These are phyloP conservation scores for Eupristina koningsbergeri DNA, from an alignment of 1,140 invertebrate genomes.

Conservation along the genomic window DNA sequence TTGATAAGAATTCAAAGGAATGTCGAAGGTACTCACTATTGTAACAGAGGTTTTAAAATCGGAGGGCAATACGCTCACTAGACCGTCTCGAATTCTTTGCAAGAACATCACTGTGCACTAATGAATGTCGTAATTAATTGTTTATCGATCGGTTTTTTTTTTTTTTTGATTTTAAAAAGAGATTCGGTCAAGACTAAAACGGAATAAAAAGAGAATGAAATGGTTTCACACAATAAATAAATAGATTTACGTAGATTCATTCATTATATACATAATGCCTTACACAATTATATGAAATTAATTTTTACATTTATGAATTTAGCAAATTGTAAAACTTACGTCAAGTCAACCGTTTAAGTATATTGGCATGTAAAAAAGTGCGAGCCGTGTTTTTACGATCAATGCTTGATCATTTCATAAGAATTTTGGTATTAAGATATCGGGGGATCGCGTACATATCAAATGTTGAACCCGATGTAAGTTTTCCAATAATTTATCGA, in stretches of 20 bases:
- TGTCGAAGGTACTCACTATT: constrained; percentile 34
- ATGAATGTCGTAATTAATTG: not conserved
- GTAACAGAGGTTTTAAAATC: not conserved
- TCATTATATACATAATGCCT: not conserved
- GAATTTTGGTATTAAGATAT: not conserved
- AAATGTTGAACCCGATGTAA: too few species aligned
- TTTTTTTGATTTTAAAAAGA: not conserved
- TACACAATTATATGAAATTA: not conserved
- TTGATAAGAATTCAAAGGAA: constrained; percentile 8
- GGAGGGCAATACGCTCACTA: constrained; percentile 21
- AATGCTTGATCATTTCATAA: not conserved
- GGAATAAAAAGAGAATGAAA: too few species aligned
- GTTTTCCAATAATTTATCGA: too few species aligned
- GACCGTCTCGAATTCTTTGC: not conserved
- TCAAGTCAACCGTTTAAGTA: not conserved
- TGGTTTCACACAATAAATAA: not conserved
- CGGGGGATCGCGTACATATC: too few species aligned
- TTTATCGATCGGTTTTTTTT: not conserved
- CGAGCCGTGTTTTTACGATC: not conserved
- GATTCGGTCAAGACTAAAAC: not conserved
- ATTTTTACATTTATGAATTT: not conserved
- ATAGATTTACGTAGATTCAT: not conserved
- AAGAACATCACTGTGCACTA: not conserved
- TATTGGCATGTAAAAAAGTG: not conserved
- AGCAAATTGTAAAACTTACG: not conserved